A percentile compares a stretch with the other conserved stretches of the same genome.
Conservation (phyloP, 2,113 vertebrate genomes). For the Anoura caudifer region DNA sequence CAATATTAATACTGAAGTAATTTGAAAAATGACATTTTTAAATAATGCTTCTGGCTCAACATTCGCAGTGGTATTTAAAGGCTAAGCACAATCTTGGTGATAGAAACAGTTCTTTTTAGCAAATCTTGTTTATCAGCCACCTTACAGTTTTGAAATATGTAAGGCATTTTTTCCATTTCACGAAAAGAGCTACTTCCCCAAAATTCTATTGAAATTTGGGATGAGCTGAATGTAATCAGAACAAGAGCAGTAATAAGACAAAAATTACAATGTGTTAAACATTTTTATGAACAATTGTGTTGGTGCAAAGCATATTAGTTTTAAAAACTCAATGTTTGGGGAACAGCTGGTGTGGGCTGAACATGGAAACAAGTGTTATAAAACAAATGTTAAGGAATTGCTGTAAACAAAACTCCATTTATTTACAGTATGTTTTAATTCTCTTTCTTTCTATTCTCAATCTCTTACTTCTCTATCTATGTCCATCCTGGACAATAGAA, state of each 20-base stretch:
- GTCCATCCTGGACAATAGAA: background rate
- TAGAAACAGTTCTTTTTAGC: constrained; percentile 23
- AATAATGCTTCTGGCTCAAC: constrained; percentile 65
- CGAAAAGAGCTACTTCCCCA: constrained; percentile 41
- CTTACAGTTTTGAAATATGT: constrained; percentile 53
- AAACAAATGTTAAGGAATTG: constrained; percentile 75
- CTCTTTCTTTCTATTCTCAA: background rate
- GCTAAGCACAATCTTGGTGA: constrained; percentile 9
- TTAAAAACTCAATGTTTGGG: constrained; percentile 64
- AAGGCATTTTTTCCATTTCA: constrained; percentile 3
- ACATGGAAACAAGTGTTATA: constrained; percentile 73
- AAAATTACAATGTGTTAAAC: constrained; percentile 58
- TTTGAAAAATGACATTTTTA: constrained; percentile 69
- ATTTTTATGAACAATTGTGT: constrained; percentile 58
- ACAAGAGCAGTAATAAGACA: constrained; percentile 58
- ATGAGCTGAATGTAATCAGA: constrained; percentile 37
- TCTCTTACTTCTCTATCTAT: background rate
- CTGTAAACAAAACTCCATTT: constrained; percentile 70
- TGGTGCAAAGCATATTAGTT: constrained; percentile 69
- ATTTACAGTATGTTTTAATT: constrained; percentile 55
- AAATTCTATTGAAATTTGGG: constrained; percentile 47
- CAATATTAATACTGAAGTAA: constrained; percentile 75
- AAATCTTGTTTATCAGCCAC: constrained; percentile 33
- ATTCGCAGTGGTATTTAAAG: constrained; percentile 60
- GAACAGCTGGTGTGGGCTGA: constrained; percentile 77